Conservation (phyloP, 1,140 invertebrate genomes). For the Rhopalosiphum padi region DNA sequence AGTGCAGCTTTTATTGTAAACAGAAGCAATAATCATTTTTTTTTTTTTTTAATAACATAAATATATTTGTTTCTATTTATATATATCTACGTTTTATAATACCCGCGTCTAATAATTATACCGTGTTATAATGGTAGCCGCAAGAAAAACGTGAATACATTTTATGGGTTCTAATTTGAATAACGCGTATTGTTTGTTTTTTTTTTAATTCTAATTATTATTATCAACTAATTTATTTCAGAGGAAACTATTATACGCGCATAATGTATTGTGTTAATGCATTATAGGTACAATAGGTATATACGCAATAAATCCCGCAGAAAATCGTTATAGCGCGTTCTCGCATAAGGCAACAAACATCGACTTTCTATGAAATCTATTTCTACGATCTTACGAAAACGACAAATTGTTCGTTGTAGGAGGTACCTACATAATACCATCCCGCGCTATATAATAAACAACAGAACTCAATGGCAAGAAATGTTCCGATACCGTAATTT, state of each 20-base stretch:
- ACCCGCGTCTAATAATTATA: neutral
- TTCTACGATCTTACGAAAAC: neutral
- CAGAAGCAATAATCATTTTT: neutral
- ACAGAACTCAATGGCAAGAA: neutral
- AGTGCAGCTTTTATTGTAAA: neutral
- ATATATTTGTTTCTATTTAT: neutral
- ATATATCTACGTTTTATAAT: neutral
- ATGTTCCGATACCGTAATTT: neutral
- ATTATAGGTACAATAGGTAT: neutral
- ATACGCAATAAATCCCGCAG: neutral
- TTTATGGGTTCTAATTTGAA: neutral
- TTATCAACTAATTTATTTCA: neutral
- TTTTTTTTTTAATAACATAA: neutral
- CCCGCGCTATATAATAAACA: neutral
- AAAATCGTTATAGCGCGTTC: neutral
- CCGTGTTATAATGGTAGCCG: neutral
- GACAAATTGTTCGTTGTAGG: neutral
- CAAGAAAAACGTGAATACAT: neutral
- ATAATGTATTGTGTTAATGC: neutral
- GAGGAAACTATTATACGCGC: neutral
- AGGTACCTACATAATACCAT: neutral
- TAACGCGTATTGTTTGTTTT: neutral
- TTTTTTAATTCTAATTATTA: neutral
- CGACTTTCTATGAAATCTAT: neutral
- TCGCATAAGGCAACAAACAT: neutral